These are phyloP conservation scores for Coryphaenoides rupestris DNA, from an alignment of 2,113 vertebrate genomes.

Conservation along the genomic window DNA sequence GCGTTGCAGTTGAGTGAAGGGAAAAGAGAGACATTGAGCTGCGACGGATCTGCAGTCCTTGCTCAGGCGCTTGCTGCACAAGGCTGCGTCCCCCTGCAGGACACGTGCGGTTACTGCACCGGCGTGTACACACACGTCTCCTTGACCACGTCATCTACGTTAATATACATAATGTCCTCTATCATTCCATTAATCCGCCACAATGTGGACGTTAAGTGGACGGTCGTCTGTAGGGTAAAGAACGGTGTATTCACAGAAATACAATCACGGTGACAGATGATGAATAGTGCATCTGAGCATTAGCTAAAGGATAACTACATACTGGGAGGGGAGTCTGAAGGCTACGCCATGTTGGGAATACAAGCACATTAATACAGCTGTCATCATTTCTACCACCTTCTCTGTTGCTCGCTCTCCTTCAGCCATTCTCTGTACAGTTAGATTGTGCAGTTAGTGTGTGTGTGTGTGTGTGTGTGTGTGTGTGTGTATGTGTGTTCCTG, in stretches of 20 bases:
- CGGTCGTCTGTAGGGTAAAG: conserved; percentile 39
- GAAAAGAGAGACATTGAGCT: not conserved
- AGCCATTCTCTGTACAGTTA: conserved; percentile 8
- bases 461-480: no score
- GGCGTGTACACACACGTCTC: no score
- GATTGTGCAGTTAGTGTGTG: no score
- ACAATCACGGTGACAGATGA: conserved; percentile 2
- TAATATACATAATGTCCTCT: conserved; percentile 10
- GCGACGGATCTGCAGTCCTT: conserved; percentile 67
- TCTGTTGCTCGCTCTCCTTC: conserved; percentile 2
- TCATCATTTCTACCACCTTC: not conserved
- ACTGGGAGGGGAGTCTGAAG: conserved; percentile 25
- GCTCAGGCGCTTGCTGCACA: conserved; percentile 58
- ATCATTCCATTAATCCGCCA: conserved; percentile 43
- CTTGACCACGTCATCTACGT: no score
- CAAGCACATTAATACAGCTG: conserved; percentile 16
- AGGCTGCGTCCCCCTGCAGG: conserved; percentile 54
- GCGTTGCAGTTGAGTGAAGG: no score
- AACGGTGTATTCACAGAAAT: not conserved
- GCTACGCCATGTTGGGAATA: conserved; percentile 27
- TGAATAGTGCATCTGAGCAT: conserved; percentile 46
- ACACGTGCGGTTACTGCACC: conserved; percentile 32
- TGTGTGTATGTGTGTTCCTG: not conserved
- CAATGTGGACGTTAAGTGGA: conserved; percentile 52
- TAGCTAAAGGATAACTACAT: conserved; percentile 30